phyloP scores from a whole-genome alignment of 2,113 vertebrate genomes.

The Cichladusa arquata region DNA sequence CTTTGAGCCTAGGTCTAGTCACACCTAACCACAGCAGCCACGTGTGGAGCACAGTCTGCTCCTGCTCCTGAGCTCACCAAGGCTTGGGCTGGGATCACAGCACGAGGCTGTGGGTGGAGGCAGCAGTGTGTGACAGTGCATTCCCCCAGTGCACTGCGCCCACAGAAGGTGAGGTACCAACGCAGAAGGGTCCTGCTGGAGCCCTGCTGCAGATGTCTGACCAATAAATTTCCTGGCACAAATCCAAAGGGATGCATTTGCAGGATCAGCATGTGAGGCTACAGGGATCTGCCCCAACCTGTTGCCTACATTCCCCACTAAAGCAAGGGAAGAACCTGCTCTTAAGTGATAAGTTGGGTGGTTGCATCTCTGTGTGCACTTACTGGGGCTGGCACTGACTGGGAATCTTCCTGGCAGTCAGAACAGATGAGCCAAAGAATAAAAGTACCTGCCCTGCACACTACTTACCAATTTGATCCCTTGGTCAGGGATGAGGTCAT shows the following conservation, averaged over 20 bases:
- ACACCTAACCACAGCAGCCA: not conserved
- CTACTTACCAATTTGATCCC: not conserved
- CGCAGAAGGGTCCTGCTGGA: not conserved
- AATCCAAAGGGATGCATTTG: not conserved
- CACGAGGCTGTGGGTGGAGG: accelerated
- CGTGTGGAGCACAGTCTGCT: accelerated
- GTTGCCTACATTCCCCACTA: not conserved
- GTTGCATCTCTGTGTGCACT: not conserved
- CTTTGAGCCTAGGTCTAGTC: not conserved
- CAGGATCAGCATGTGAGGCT: not conserved
- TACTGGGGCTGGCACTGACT: not conserved
- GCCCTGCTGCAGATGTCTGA: not conserved
- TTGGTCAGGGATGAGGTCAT: not conserved
- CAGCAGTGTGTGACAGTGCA: not conserved
- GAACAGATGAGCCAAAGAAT: not conserved
- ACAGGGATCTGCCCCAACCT: not conserved
- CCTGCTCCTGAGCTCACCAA: not conserved
- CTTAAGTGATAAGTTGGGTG: not conserved
- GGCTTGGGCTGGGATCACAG: not conserved
- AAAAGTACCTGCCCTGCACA: not conserved
- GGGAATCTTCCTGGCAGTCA: not conserved
- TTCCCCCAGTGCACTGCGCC: not conserved
- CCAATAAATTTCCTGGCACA: not conserved
- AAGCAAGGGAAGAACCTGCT: not conserved
- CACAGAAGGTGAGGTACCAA: not conserved